Percentiles rank a stretch among this genome's conserved stretches.
Conservation (phyloP, 2,888 invertebrate species). For the Sycophila texana region DNA sequence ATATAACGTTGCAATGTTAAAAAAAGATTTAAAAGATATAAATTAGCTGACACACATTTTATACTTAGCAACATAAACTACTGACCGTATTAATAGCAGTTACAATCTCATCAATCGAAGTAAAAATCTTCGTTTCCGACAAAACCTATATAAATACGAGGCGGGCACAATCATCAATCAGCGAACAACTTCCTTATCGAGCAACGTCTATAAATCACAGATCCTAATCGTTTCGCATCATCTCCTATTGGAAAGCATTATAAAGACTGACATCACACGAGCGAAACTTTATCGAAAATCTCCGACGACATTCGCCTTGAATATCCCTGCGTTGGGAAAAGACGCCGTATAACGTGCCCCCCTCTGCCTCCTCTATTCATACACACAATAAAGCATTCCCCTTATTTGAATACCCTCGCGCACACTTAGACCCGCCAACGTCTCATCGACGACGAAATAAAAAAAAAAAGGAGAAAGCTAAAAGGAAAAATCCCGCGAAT, state of each 20-base stretch:
- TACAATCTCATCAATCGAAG: no score
- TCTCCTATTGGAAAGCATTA: constrained; percentile 4
- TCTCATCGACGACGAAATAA: no score
- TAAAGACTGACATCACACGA: constrained; percentile 20
- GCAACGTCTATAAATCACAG: constrained; percentile 33
- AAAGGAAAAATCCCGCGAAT: no score
- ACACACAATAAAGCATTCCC: constrained; percentile 17
- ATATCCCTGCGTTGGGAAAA: constrained; percentile 10
- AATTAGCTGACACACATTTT: no score
- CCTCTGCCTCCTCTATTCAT: not conserved
- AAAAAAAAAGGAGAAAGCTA: no score
- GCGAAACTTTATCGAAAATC: constrained; percentile 45
- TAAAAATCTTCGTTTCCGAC: no score
- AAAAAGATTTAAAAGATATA: no score
- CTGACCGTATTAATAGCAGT: no score
- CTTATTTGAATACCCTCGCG: constrained; percentile 28
- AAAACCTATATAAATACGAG: not conserved
- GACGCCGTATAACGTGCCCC: not conserved
- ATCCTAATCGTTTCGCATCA: constrained; percentile 33
- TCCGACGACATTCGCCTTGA: constrained; percentile 34
- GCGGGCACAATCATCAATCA: not conserved
- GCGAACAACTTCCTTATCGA: constrained; percentile 6
- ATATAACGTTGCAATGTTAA: no score
- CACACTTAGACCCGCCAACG: not conserved
- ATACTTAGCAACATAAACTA: no score